Evolutionary conservation across 2,113 vertebrate species (phyloP).

Genomic region (Felis chaus): DNA sequence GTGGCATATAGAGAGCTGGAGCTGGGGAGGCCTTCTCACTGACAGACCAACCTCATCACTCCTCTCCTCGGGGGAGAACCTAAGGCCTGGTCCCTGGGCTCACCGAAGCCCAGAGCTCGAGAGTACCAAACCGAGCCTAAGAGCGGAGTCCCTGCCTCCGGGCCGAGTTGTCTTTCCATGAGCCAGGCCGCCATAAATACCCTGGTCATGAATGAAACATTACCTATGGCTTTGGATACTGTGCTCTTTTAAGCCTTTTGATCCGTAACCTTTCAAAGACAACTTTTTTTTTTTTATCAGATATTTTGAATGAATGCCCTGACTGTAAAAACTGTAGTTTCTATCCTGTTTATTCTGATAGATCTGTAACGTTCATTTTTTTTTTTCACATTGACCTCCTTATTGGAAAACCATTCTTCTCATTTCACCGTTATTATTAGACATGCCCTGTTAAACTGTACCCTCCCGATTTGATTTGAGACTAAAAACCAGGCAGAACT

Average conservation of each 20-base stretch:
- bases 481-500: background rate
- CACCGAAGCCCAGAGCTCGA: background rate
- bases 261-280: constrained; percentile 10
- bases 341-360: constrained; percentile 13
- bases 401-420: background rate
- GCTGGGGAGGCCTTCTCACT: background rate
- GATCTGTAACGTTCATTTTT: background rate
- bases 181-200: background rate
- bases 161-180: background rate
- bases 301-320: background rate
- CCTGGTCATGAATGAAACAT: background rate
- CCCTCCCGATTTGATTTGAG: constrained; percentile 18
- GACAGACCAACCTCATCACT: background rate
- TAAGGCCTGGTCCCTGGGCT: background rate
- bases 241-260: constrained; percentile 35
- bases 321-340: background rate
- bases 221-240: background rate
- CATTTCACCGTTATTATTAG: background rate
- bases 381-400: background rate
- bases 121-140: background rate
- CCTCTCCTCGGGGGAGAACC: background rate
- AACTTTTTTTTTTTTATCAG: constrained; percentile 24
- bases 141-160: background rate
- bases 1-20: background rate
- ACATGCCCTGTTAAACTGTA: background rate